phyloP scores from a whole-genome alignment of 2,797 vertebrate species.

The Ptychobarbus kaznakovi region DNA sequence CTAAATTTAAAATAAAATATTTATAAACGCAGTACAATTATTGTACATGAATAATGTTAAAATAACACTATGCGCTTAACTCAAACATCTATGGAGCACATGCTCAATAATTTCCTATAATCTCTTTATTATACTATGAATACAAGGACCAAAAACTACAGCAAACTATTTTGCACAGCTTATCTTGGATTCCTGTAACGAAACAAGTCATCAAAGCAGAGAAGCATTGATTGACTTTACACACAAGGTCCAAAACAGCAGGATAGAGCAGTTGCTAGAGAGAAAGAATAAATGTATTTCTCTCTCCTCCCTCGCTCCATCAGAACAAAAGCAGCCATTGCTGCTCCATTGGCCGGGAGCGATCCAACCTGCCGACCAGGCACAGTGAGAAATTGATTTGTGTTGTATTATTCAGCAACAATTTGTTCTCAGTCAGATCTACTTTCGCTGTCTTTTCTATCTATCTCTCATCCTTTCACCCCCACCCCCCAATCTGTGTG shows the following conservation, averaged over 20 bases:
- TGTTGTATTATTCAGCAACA: conserved; percentile 61
- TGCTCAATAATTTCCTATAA: not conserved
- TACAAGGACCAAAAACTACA: not conserved
- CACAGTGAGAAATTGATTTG: conserved; percentile 56
- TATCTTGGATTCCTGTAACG: conserved; percentile 7
- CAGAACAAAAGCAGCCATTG: conserved; percentile 47
- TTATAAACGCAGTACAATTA: not conserved
- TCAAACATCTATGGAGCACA: not conserved
- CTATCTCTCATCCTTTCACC: not conserved
- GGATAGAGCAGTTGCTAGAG: not conserved
- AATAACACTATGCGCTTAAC: not conserved
- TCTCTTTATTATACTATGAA: not conserved
- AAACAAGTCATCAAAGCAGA: conserved; percentile 21
- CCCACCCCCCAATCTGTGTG: conserved; percentile 16
- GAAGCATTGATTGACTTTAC: conserved; percentile 29
- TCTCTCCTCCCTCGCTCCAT: conserved; percentile 16
- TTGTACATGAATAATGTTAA: not conserved
- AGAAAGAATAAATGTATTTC: conserved; percentile 12
- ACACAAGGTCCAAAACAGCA: conserved; percentile 4
- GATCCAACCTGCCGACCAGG: conserved; percentile 49
- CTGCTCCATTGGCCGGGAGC: conserved; percentile 40
- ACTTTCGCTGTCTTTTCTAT: conserved; percentile 34
- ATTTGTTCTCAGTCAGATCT: conserved; percentile 50
- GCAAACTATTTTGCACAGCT: not conserved
- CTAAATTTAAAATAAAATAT: not conserved